phyloP scores from a whole-genome alignment of 2,113 vertebrate genomes.

The Pterophyllum scalare region DNA sequence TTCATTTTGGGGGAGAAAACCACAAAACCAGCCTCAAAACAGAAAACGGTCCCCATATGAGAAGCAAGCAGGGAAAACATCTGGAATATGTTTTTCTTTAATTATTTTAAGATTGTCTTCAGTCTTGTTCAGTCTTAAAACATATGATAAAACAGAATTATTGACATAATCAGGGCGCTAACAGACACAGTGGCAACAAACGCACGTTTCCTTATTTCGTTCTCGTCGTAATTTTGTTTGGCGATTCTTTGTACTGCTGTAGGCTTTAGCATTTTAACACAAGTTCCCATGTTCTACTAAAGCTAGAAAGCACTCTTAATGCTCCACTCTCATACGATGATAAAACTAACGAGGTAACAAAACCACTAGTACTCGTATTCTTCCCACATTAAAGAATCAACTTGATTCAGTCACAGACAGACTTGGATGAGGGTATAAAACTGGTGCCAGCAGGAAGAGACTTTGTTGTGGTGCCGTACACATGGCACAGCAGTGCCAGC shows the following conservation, averaged over 20 bases:
- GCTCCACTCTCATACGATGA: background rate
- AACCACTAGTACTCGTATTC: conserved; percentile 22
- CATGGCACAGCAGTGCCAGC: background rate
- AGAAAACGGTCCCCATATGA: conserved; percentile 40
- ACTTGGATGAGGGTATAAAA: conserved; percentile 41
- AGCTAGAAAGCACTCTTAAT: background rate
- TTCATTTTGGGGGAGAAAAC: conserved; percentile 46
- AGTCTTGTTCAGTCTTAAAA: conserved; percentile 23
- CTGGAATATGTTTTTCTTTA: conserved; percentile 26
- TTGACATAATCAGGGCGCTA: background rate
- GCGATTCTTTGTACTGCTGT: background rate
- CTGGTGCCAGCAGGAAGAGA: conserved; percentile 45
- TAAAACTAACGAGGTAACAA: conserved; percentile 37
- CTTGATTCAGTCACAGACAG: conserved; percentile 27
- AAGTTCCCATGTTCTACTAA: background rate
- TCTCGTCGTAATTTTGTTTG: background rate
- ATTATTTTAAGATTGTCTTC: conserved; percentile 9
- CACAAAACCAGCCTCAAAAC: conserved; percentile 8
- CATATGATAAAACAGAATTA: conserved; percentile 30
- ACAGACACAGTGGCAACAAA: background rate
- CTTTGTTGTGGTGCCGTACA: conserved; percentile 60
- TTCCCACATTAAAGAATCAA: conserved; percentile 41
- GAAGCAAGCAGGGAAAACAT: conserved; percentile 43
- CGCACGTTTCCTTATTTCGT: background rate
- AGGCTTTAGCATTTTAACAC: background rate